Evolutionary conservation across 1,140 invertebrate species (phyloP), one percentile per base, ranked within the genome.

Genomic region (Mesaphorura yosii): DNA sequence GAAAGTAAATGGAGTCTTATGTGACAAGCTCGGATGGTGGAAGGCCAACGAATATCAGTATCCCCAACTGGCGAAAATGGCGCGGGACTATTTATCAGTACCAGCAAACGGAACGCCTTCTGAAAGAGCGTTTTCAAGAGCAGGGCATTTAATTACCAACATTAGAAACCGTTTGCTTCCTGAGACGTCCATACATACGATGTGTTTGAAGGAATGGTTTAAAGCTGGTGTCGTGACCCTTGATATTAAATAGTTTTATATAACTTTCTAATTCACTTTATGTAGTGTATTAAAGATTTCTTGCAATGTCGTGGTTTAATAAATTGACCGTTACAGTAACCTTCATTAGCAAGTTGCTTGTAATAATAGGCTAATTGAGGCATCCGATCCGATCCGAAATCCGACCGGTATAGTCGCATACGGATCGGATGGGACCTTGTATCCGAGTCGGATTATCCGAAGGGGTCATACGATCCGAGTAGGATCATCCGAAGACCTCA

Each of bases 1-100:
- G n/a, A n/a, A n/a, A n/a, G n/a, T n/a, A n/a, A n/a, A n/a, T n/a
- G n/a, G n/a, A n/a, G n/a, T n/a, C n/a, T n/a, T n/a, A n/a, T n/a
- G n/a, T n/a, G n/a, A n/a, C n/a, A n/a, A n/a, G n/a, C n/a, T n/a
- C n/a, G n/a, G n/a, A n/a, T n/a, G n/a, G n/a, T n/a, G n/a, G n/a
- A n/a, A n/a, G n/a, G 19, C 12, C 6, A 53, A 64, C 58, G 53
- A 66, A 52, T 56, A 41, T 51, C 44, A 51, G 51, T 68, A 61
- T 62, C 66, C 63, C 42, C 56, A 53, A 60, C 59, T 69, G 50
- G 53, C 63, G 42, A 60, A 64, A 56, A 68, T 67, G 66, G 66
- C 65, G 53, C 64, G 64, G 59, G 65, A 67, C 63, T 67, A 66
- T 62, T 58, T 66, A 28, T 61, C 54, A 53, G 65, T 68, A 56